Base-by-base conservation (phyloP, 1,140 invertebrate genomes). In the Pseudobourletiella spinata region DNA sequence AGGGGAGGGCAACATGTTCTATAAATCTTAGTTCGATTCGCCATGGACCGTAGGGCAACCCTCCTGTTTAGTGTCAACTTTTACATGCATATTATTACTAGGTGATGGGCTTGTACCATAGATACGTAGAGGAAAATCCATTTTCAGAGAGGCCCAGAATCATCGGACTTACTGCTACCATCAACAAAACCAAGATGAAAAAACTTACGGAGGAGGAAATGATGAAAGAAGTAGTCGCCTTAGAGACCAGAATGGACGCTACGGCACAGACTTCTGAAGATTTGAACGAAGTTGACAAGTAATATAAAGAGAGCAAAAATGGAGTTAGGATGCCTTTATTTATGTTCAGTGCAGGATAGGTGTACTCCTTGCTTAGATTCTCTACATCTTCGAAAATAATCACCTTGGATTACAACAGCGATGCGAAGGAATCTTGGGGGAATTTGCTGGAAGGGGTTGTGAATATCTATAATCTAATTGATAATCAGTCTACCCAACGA, bases 131-230 rank as follows among this genome's bases (percentile, higher is more conserved):
- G 18, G 46, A 11, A 6, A n/a, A n/a, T 48, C 46, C 46, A 11
- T 8, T 8, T 11, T n/a, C 46, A 15, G 8, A 11, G 0, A 76
- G 81, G 20, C 90, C 91, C 3, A 79, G 83, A 72, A 79, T 95
- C 42, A 72, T 95, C 14, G 91, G 80, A 1, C 74, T 95, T n/a
- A 89, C 91, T 0, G 88, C 90, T 1, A 88, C 88, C 3, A 77
- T 95, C 18, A 74, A 95, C 1, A 90, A 90, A 70, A 77, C 79
- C 0, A 86, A 87, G 70, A 80, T 84, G 16, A 39, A 39, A n/a
- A 84, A 80, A 67, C 6, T 48, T 20, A 48, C 79, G 0, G 3
- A 71, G 14, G 75, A 80, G 57, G 79, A 95, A 1, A 64, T 76
- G 42, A 65, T 77, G 1, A 77, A 80, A 46, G 79, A 92, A 8